These are phyloP conservation scores for Calyptomena viridis DNA, from an alignment of 2,113 vertebrate species.

Conservation along the genomic window DNA sequence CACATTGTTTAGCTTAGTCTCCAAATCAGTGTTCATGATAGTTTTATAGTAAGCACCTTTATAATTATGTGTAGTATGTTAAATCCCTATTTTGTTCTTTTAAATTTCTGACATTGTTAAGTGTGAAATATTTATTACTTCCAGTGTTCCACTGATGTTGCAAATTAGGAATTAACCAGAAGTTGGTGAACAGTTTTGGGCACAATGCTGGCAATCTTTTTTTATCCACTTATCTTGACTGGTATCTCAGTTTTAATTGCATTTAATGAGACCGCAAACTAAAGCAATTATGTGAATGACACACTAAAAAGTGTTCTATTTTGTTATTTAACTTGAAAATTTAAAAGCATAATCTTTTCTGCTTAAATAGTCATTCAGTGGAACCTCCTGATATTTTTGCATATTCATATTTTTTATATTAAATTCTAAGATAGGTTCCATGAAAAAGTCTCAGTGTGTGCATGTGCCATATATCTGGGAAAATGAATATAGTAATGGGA, in stretches of 20 bases:
- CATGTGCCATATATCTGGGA: not conserved
- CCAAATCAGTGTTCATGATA: not conserved
- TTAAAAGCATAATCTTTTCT: not conserved
- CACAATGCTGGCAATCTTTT: not conserved
- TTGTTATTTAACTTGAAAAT: not conserved
- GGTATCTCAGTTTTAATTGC: not conserved
- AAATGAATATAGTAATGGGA: not conserved
- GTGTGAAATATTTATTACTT: not conserved
- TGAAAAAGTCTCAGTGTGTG: not conserved
- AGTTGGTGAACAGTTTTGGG: not conserved
- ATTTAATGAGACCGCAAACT: not conserved
- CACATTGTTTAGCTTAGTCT: not conserved
- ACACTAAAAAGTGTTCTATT: not conserved
- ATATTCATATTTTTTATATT: not conserved
- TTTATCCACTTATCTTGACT: slow-evolving; percentile 9
- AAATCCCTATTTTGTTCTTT: not conserved
- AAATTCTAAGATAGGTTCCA: not conserved
- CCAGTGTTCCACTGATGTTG: not conserved
- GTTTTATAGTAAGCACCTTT: not conserved
- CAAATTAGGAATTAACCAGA: not conserved
- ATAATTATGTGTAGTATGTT: not conserved
- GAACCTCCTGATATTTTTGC: not conserved
- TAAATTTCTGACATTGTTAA: slow-evolving; percentile 7
- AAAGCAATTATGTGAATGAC: not conserved
- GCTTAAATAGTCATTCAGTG: not conserved